phyloP scores from a whole-genome alignment of 2,113 vertebrate genomes.

The Stictonetta naevosa region DNA sequence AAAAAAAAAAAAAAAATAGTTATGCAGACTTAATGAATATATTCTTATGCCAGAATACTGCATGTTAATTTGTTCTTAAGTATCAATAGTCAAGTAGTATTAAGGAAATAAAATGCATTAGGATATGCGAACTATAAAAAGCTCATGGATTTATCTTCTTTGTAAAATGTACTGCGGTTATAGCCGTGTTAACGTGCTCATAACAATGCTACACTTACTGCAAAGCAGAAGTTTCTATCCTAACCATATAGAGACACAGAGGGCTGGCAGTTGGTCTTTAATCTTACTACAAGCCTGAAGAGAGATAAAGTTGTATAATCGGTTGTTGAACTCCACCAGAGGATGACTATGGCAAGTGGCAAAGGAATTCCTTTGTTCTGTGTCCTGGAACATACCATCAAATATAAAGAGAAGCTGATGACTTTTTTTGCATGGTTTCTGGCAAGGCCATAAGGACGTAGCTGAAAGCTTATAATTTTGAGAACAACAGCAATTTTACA shows the following conservation, averaged over 20 bases:
- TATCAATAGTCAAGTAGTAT: not conserved
- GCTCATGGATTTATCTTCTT: not conserved
- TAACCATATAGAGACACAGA: not conserved
- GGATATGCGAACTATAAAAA: not conserved
- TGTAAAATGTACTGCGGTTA: not conserved
- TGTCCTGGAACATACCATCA: not conserved
- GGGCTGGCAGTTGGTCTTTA: not conserved
- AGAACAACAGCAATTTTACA: not conserved
- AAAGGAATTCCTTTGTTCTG: not conserved
- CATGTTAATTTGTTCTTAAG: not conserved
- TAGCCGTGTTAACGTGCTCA: not conserved
- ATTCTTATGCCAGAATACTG: not conserved
- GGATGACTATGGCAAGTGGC: accelerated
- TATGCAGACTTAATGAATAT: not conserved
- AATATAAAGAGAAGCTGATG: not conserved
- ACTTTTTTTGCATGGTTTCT: not conserved
- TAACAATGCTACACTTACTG: not conserved
- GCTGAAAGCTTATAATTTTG: not conserved
- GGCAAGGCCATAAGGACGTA: not conserved
- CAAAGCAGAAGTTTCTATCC: not conserved
- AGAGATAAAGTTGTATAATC: not conserved
- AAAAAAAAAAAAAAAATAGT: not conserved
- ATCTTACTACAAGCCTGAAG: not conserved
- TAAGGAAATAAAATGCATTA: not conserved
- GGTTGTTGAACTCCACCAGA: not conserved